A percentile compares a stretch with the other conserved stretches of the same genome.
phyloP scores from a whole-genome alignment of 2,797 vertebrate genomes.

The Mus minutoides region DNA sequence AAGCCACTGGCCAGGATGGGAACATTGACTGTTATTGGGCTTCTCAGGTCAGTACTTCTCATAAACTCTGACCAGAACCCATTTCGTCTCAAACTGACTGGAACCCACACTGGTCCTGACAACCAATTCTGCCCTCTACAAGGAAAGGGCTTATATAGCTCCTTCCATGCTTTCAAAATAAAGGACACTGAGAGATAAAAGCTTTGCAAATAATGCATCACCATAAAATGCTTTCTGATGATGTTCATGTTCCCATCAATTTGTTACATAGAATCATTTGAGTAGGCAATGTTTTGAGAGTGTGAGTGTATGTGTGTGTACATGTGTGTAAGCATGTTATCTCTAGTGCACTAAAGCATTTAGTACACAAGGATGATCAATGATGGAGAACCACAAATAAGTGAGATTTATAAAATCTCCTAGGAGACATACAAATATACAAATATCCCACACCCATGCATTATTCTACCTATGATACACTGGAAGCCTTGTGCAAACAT shows the following conservation, averaged over 20 bases:
- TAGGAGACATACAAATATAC: background rate
- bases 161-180: background rate
- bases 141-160: background rate
- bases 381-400: background rate
- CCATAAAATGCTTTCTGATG: background rate
- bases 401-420: background rate
- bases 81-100: background rate
- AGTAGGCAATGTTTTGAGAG: background rate
- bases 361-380: background rate
- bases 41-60: constrained; percentile 49
- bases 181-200: background rate
- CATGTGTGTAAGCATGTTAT: too few species aligned
- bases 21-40: constrained; percentile 7
- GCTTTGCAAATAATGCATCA: background rate
- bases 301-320: background rate
- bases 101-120: background rate
- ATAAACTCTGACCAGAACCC: constrained; percentile 6
- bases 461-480: background rate
- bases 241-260: background rate
- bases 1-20: too few species aligned
- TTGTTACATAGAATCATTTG: background rate
- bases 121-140: background rate
- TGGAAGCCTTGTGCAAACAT: background rate
- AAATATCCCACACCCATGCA: background rate
- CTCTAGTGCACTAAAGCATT: background rate